Evolutionary conservation across 1,140 invertebrate species (phyloP), one percentile per base, ranked within the genome.

Genomic region (Temnothorax curvispinosus): DNA sequence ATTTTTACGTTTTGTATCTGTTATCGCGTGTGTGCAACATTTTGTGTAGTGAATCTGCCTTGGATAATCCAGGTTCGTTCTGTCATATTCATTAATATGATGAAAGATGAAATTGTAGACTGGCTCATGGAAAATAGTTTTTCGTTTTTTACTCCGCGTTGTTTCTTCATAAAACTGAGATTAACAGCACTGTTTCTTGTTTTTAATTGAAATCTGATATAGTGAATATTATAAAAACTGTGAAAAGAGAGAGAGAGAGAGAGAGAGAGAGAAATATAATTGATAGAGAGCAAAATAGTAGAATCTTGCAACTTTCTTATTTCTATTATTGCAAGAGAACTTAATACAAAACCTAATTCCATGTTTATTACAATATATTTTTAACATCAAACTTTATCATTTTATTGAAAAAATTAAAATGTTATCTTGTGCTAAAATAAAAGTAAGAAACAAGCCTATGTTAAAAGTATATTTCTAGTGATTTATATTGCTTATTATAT

Each of bases 61-160:
- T 32, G n/a, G 5, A 18, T 82, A 72, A 82, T 72, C 5, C 11
- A 82, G 21, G 3, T 81, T 81, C 21, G 50, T 81, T 69, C 35
- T 69, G 47, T 72, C 38, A 47, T 67, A 52, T 38, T 7, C 18
- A 81, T 81, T 82, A 72, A 72, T 82, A 58, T 52, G 4, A 11
- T 21, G 27, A 58, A 71, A 44, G 4, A 11, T 21, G 27, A 58
- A 71, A 44, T 21, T 41, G 18, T 35, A 27, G 27, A 27, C 27
- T 27, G 15, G 5, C 3, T 3, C 44, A 11, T 11, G 11, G 13
- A 47, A 47, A 13, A 41, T 41, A 41, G 11, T 47, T 47, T 13
- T 47, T 47, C 3, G 47, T 47, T 47, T 11, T 1, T 11, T 11
- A 9, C 47, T 47, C 3, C 44, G 38, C 38, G 3, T 41, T 41